Evolutionary conservation across 2,888 invertebrate species (phyloP), one percentile per base, ranked within the genome.

Genomic region (Anagyrus pseudococci): DNA sequence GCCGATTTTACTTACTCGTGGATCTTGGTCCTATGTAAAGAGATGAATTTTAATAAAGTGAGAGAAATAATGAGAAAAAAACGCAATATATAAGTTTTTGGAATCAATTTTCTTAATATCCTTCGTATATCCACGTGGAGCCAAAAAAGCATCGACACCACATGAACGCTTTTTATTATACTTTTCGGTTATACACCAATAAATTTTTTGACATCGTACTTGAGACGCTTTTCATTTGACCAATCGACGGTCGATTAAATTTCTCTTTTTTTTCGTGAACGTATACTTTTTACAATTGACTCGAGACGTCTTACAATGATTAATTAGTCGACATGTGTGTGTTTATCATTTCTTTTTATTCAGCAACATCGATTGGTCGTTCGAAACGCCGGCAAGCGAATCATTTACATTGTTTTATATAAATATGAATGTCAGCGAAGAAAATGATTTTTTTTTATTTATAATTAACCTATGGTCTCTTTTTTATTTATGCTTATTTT

Each of bases 11-110:
- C 55, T 59, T 62, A 46, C n/a, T n/a, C 20, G 62, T 41, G 26
- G 72, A 74, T 68, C 70, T 76, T 76, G 76, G 74, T 76, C 74
- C 76, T 73, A 72, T 71, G 65, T 69, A 64, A 62, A 67, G n/a
- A n/a, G 65, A 55, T 66, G 70, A 66, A 68, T 43, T n/a, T 59
- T 25, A 62, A 44, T 54, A 33, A 54, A 50, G 57, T 58, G 58
- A 65, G 58, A 46, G 56, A 64, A 62, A 57, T 58, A 64, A 67
- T 54, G 64, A 68, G 54, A 58, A 60, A 55, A 41, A 60, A 64
- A 62, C 55, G 56, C 63, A 64, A 58, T 53, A 61, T 66, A 46
- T 37, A 69, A 66, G 40, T 43, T 57, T 67, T 57, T 52, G 64
- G 64, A 72, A 71, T 68, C 58, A 54, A 68, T 67, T 54, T 58